Evolutionary conservation across 2,888 invertebrate species (phyloP).

Genomic region (Argyresthia albistria): DNA sequence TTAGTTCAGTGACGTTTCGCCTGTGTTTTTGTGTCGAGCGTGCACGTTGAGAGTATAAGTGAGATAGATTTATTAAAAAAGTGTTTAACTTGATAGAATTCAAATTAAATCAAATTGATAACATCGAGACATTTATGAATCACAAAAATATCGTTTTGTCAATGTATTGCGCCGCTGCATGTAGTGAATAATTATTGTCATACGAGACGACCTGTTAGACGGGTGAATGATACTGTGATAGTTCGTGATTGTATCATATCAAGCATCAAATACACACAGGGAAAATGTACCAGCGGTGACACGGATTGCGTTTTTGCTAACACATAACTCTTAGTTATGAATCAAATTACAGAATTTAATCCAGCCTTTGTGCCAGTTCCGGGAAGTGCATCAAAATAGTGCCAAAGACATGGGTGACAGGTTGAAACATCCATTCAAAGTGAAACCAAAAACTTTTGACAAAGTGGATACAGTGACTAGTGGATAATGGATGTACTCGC

Average conservation of each 20-base stretch:
- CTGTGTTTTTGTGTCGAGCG: slow-evolving; percentile 17
- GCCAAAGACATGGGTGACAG: slow-evolving; percentile 62
- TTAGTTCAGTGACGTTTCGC: slow-evolving; percentile 52
- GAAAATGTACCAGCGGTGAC: slow-evolving; percentile 40
- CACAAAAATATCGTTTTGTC: no score
- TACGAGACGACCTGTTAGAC: slow-evolving; percentile 7
- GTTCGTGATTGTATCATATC: slow-evolving; percentile 21
- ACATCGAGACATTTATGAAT: no score
- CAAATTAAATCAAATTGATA: no score
- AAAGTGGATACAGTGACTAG: slow-evolving; percentile 19
- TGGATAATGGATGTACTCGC: slow-evolving; percentile 56
- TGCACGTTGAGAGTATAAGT: background rate
- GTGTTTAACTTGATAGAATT: no score
- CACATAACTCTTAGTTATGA: slow-evolving; percentile 13
- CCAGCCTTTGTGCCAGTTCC: background rate
- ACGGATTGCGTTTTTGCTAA: slow-evolving; percentile 15
- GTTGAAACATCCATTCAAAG: slow-evolving; percentile 56
- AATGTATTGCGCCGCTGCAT: no score
- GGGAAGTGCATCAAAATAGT: slow-evolving; percentile 21
- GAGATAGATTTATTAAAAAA: no score
- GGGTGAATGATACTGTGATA: slow-evolving; percentile 19
- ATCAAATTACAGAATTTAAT: slow-evolving; percentile 10
- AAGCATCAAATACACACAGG: slow-evolving; percentile 34
- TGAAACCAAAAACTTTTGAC: slow-evolving; percentile 45
- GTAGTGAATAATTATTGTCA: slow-evolving; percentile 8